phyloP scores from a whole-genome alignment of 2,797 vertebrate genomes.

The Huso huso region DNA sequence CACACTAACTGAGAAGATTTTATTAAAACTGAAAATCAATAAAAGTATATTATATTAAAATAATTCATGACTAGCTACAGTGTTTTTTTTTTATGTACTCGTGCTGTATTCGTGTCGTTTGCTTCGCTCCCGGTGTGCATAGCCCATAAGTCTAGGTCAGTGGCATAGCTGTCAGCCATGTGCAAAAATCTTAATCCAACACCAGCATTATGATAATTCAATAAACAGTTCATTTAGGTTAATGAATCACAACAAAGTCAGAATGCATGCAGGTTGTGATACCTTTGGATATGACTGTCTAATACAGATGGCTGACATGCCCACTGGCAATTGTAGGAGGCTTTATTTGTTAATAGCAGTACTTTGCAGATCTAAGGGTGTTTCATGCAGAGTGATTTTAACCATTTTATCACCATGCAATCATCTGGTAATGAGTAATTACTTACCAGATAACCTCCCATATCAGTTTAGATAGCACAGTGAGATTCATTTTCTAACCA shows the following conservation, averaged over 20 bases:
- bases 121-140: background rate
- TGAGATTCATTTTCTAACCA: too few relatives aligned
- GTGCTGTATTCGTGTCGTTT: too few relatives aligned
- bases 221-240: conserved; percentile 24
- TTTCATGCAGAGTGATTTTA: conserved; percentile 37
- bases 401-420: conserved; percentile 45
- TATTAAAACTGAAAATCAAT: too few relatives aligned
- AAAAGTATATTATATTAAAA: too few relatives aligned
- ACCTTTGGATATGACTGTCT: conserved; percentile 21
- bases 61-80: too few relatives aligned
- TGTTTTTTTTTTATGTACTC: too few relatives aligned
- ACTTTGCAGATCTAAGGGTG: conserved; percentile 23
- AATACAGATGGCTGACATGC: conserved; percentile 21
- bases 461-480: background rate
- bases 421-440: conserved; percentile 54
- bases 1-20: too few relatives aligned
- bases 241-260: conserved; percentile 23
- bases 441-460: conserved; percentile 16
- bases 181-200: background rate
- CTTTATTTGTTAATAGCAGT: conserved; percentile 25
- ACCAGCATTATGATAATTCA: conserved; percentile 7
- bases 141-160: background rate
- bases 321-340: conserved; percentile 7
- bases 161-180: background rate
- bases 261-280: conserved; percentile 15